Evolutionary conservation across 2,888 invertebrate genomes (phyloP), one percentile per base, ranked within the genome.

Genomic region (Pammene aurita): DNA sequence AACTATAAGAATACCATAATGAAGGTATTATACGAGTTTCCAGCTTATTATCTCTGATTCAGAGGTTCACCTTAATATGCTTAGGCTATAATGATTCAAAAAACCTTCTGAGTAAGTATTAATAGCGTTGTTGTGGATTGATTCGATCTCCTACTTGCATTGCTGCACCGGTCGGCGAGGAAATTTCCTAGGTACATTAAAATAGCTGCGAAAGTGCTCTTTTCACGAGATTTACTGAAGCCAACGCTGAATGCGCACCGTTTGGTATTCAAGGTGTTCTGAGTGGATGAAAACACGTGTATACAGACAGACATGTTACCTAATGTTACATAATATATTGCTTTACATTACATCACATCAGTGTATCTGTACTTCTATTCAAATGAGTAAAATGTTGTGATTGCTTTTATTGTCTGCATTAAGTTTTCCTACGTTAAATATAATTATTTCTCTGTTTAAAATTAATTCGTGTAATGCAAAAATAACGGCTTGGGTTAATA

Each of bases 151-250:
- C 16, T 48, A 26, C 26, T 26, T 26, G 4, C 4, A 48, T 48
- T 79, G 77, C 79, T 76, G 76, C 70, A 71, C 64, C 76, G 74
- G 68, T 74, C 72, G 73, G 72, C 71, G 65, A 69, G 71, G 72
- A 71, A 67, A 71, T 63, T 54, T 44, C 52, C 54, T 71, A 57
- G 60, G 72, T 75, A 77, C 78, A 79, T 84, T 78, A 81, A 81
- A 83, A 81, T 77, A 76, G 77, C 75, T 72, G 73, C 58, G 57
- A 78, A 77, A 80, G 77, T 80, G 75, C 74, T 73, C 79, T 77
- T 78, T 83, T 83, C 78, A 80, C 65, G 68, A 73, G 71, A 77
- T 74, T 75, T 72, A 68, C 71, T 71, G 74, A 18, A 64, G 52
- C 64, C 13, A 60, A 72, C 61, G 72, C 70, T 77, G 76, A 77